Conservation (phyloP, 1,140 invertebrate species). For the Apis dorsata region DNA sequence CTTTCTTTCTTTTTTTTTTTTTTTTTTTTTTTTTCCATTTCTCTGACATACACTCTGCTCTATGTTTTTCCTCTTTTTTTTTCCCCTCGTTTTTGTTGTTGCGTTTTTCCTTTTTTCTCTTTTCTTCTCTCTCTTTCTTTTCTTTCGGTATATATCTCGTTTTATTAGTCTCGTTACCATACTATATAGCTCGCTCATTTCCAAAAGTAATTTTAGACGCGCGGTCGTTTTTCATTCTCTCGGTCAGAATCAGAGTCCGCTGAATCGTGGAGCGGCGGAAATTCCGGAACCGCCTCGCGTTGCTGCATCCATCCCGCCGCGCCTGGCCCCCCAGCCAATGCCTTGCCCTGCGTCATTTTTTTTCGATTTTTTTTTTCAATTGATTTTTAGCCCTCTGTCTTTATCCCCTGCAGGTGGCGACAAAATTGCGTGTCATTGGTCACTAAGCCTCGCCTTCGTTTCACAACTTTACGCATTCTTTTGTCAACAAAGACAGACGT, state of each 20-base stretch:
- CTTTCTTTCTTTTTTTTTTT: not conserved
- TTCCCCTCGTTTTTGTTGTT: not conserved
- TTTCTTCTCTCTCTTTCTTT: conserved; percentile 17
- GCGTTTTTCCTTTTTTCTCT: not conserved
- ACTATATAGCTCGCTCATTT: conserved; percentile 12
- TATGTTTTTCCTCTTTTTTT: not conserved
- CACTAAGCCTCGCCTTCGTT: conserved; percentile 59
- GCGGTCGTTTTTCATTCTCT: conserved; percentile 78
- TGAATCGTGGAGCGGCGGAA: conserved; percentile 78
- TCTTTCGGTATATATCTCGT: conserved; percentile 21
- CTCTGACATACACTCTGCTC: conserved; percentile 30
- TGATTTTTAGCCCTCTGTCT: conserved; percentile 73
- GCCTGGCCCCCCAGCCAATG: conserved; percentile 75
- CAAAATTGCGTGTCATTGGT: conserved; percentile 70
- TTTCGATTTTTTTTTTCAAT: conserved; percentile 69
- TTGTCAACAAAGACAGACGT: conserved; percentile 15
- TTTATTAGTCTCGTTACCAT: conserved; percentile 22
- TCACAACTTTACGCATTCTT: conserved; percentile 7
- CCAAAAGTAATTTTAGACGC: conserved; percentile 71
- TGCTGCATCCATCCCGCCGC: conserved; percentile 77
- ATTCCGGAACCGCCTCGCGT: conserved; percentile 76
- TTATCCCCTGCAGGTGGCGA: conserved; percentile 73
- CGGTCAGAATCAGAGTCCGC: conserved; percentile 80
- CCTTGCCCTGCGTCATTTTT: conserved; percentile 79
- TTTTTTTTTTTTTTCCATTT: not conserved